A percentile compares a stretch with the other conserved stretches of the same genome.
phyloP scores from a whole-genome alignment of 2,888 invertebrate species.

The Meghimatium bilineatum region DNA sequence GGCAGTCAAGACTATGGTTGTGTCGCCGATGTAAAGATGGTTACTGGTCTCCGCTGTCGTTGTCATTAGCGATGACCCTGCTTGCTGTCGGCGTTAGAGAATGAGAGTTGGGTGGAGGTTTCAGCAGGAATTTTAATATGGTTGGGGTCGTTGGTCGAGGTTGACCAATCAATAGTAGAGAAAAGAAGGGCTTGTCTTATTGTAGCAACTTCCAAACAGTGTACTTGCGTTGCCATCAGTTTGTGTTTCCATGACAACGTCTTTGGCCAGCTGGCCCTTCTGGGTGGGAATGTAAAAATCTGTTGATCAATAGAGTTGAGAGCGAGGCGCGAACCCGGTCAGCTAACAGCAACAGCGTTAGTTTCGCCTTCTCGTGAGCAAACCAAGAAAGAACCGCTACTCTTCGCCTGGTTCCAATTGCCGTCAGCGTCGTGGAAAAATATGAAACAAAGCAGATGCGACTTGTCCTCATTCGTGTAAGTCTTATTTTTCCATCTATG shows the following conservation, averaged over 20 bases:
- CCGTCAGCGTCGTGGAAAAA: neutral
- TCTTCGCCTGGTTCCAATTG: neutral
- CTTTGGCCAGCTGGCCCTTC: slow-evolving; percentile 48
- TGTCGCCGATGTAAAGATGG: slow-evolving; percentile 16
- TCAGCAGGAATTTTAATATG: neutral
- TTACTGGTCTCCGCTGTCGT: slow-evolving; percentile 6
- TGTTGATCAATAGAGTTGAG: slow-evolving; percentile 44
- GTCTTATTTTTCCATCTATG: slow-evolving; percentile 3
- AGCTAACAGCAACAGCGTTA: slow-evolving; percentile 25
- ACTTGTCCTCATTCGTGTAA: neutral
- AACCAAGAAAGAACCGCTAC: neutral
- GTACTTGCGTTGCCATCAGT: slow-evolving; percentile 38
- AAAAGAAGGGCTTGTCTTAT: slow-evolving; percentile 37
- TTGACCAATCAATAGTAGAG: slow-evolving; percentile 41
- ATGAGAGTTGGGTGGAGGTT: neutral
- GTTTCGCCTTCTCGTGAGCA: slow-evolving; percentile 16
- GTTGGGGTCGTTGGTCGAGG: slow-evolving; percentile 29
- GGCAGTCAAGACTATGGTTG: neutral
- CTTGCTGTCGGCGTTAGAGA: neutral
- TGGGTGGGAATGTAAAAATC: slow-evolving; percentile 49
- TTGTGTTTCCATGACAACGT: slow-evolving; percentile 46
- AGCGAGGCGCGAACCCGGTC: slow-evolving; percentile 26
- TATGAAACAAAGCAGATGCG: slow-evolving; percentile 18
- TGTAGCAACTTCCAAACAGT: slow-evolving; percentile 30
- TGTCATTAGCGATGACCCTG: slow-evolving; percentile 10